phyloP scores from a whole-genome alignment of 2,888 invertebrate species.

The Teinopalpus imperialis region DNA sequence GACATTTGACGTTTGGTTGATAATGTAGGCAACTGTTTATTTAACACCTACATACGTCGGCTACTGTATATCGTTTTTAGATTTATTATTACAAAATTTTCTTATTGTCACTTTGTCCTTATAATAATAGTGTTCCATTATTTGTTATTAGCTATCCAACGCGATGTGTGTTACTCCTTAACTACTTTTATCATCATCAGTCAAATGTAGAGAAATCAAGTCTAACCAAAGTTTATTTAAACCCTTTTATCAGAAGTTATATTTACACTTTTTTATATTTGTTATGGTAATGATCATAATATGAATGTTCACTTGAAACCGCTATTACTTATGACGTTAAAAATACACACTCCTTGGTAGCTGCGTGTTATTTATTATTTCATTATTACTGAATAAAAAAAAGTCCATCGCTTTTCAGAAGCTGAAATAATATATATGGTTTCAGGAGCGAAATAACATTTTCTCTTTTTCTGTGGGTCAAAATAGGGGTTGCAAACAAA shows the following conservation, averaged over 20 bases:
- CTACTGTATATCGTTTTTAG: constrained; percentile 54
- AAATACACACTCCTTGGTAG: background rate
- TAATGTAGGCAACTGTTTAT: constrained; percentile 51
- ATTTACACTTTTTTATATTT: no score
- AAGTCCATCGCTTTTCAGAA: background rate
- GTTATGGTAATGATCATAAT: no score
- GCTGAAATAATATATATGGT: constrained; percentile 1
- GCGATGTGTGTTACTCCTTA: constrained; percentile 3
- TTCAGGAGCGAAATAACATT: no score
- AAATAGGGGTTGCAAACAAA: no score
- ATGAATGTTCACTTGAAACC: no score
- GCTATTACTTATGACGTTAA: background rate
- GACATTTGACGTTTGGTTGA: constrained; percentile 56
- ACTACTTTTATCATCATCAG: no score
- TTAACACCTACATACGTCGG: constrained; percentile 66
- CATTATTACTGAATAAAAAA: background rate
- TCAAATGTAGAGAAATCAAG: no score
- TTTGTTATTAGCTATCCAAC: constrained; percentile 19
- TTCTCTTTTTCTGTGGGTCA: no score
- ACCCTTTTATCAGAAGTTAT: no score
- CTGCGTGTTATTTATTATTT: background rate
- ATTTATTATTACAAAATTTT: constrained; percentile 37
- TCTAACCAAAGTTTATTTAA: no score
- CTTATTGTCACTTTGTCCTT: constrained; percentile 17
- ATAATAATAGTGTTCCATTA: constrained; percentile 21